Evolutionary conservation across 2,888 invertebrate species (phyloP).

Genomic region (Drosophila borborema): DNA sequence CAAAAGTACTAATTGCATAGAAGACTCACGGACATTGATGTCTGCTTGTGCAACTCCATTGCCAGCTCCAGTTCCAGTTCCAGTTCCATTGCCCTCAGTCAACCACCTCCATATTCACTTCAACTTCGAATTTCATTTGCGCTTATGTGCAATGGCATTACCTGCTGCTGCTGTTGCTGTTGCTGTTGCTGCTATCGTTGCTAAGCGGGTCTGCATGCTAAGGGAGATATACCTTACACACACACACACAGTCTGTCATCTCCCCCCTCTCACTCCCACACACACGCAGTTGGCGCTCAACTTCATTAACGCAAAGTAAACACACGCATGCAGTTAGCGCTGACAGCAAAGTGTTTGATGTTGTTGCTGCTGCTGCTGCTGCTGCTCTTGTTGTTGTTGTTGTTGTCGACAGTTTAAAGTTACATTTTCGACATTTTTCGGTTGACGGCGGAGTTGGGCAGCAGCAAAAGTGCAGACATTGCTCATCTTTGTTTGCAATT

Average conservation of each 20-base stretch:
- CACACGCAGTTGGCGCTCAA: constrained; percentile 55
- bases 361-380: constrained; percentile 48
- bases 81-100: background rate
- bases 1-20: constrained; percentile 80
- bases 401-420: constrained; percentile 68
- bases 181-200: constrained; percentile 12
- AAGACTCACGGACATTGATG: constrained; percentile 76
- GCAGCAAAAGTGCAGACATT: constrained; percentile 38
- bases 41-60: constrained; percentile 40
- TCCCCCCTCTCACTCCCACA: background rate
- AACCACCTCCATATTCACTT: constrained; percentile 33
- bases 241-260: constrained; percentile 1
- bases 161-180: constrained; percentile 30
- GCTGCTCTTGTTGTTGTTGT: constrained; percentile 66
- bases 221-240: constrained; percentile 6
- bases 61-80: constrained; percentile 17
- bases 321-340: constrained; percentile 75
- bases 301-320: constrained; percentile 80
- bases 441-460: background rate
- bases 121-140: constrained; percentile 73
- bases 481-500: constrained; percentile 51
- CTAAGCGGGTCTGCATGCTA: constrained; percentile 60
- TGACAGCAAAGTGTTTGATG: constrained; percentile 77
- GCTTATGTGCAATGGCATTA: constrained; percentile 70
- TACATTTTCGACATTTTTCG: constrained; percentile 64